Base-by-base conservation (phyloP, 2,888 invertebrate genomes). In the Protodeltote pygarga region DNA sequence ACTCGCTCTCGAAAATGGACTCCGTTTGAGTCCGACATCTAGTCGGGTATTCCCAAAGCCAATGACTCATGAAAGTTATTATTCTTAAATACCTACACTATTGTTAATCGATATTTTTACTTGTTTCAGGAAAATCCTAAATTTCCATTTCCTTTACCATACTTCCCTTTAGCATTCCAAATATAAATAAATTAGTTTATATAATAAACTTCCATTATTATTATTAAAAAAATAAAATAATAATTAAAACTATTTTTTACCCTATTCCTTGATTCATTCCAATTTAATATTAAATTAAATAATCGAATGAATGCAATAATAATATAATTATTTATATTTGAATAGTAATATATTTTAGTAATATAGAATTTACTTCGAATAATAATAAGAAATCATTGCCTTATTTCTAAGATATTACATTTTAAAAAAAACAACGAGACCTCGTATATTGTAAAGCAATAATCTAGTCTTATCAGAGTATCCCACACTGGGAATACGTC, bases 101-200 rank as follows among this genome's bases (percentile, higher is more conserved):
- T 11, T 3, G 19, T 25, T 19, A 41, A 23, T 25, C 5, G 13
- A 27, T 19, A 0, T 10, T 3, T 58, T 46, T 65, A n/a, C n/a
- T 57, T 68, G 53, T 68, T 68, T 16, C 65, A 68, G 68, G 61
- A 42, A 40, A 52, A 29, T 19, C 41, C 46, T 16, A 8, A n/a
- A 15, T 3, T 5, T 31, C 48, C 53, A 39, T 32, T 48, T 94
- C 94, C 33, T 33, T 29, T 9, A 17, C 19, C 27, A 20, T 37
- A 39, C 38, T 55, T 69, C 67, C n/a, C 68, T 53, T 1, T 33
- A 45, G 17, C 67, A 69, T 69, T 69, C 69, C 69, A 69, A 35
- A 51, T 57, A 50, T 46, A 16, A 45, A 33, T 27, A 28, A 11
- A 13, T 31, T 19, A 8, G 21, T 23, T 31, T 24, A 27, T 21